Percentiles rank a stretch among this genome's conserved stretches.
phyloP scores from a whole-genome alignment of 2,113 vertebrate genomes.

The Eira barbara region DNA sequence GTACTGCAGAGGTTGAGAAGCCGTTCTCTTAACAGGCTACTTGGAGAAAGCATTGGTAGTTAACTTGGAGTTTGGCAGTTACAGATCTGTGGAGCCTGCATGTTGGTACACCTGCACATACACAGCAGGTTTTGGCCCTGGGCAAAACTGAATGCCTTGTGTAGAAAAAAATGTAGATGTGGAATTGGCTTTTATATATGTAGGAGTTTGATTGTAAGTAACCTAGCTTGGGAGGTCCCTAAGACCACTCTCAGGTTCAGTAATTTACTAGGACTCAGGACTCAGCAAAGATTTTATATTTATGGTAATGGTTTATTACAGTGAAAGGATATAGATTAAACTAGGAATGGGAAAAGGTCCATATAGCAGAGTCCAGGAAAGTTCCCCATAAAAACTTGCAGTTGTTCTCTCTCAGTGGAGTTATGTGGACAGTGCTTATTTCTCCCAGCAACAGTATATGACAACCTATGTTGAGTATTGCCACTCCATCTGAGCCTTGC shows the following conservation, averaged over 20 bases:
- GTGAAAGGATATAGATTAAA: background rate
- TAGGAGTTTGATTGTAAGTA: background rate
- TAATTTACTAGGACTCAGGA: background rate
- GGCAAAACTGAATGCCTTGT: background rate
- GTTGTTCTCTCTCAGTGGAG: background rate
- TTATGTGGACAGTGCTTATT: background rate
- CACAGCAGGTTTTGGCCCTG: background rate
- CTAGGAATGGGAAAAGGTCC: background rate
- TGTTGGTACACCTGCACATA: background rate
- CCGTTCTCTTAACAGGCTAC: background rate
- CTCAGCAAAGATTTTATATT: background rate
- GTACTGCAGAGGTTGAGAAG: background rate
- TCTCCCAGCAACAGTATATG: background rate
- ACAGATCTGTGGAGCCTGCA: background rate
- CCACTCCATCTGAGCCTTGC: background rate
- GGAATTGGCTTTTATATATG: background rate
- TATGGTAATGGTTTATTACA: background rate
- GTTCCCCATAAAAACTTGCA: background rate
- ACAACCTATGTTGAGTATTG: background rate
- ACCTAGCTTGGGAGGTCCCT: background rate
- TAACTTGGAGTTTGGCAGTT: background rate
- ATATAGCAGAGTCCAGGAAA: background rate
- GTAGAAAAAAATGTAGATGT: background rate
- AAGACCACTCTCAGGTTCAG: background rate
- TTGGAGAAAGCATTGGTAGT: background rate